Evolutionary conservation across 2,113 vertebrate genomes (phyloP), one percentile per base, ranked within the genome.

Genomic region (Callipepla squamata): DNA sequence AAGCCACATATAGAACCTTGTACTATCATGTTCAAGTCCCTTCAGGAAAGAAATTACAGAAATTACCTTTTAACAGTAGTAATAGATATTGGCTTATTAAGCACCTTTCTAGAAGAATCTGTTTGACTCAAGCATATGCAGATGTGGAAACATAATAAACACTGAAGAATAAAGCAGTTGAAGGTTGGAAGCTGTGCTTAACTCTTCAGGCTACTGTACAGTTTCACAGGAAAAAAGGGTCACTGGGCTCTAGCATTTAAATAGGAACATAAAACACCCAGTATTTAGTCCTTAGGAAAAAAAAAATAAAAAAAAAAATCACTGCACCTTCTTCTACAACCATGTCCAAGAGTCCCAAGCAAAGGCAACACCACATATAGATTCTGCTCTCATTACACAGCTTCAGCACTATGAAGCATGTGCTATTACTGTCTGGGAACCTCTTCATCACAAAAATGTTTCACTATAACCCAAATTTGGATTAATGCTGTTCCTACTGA

Each of bases 381-480:
- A 44, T 61, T 76, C 40, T 91, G 47, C 8, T 42, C 68, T 3
- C 38, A 59, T 78, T 38, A 25, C 13, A 25, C 17, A 78, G 14
- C 12, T 57, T 72, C n/a, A 78, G 21, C 11, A 21, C 59, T 38
- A 9, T 42, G 26, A 28, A 25, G 25, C 50, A 42, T 22, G 30
- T 28, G 38, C 9, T 63, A 30, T 28, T 58, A 28, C 28, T 16
- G 25, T 59, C 61, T 20, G 8, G 55, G 32, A 82, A 80, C 28
- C 7, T 73, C 18, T 45, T 72, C 5, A 55, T 48, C 13, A 51
- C 21, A 73, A 68, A 83, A 80, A 76, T 13, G 4, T 34, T 82
- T 74, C 30, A 10, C 0, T 58, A 1, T 36, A 32, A 5, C 10
- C 53, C 2, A 1, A 53, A 81, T 4, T 26, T 1, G 1, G 16